These are phyloP conservation scores for Nesidiocoris tenuis DNA, from an alignment of 2,888 invertebrate genomes.

Conservation along the genomic window DNA sequence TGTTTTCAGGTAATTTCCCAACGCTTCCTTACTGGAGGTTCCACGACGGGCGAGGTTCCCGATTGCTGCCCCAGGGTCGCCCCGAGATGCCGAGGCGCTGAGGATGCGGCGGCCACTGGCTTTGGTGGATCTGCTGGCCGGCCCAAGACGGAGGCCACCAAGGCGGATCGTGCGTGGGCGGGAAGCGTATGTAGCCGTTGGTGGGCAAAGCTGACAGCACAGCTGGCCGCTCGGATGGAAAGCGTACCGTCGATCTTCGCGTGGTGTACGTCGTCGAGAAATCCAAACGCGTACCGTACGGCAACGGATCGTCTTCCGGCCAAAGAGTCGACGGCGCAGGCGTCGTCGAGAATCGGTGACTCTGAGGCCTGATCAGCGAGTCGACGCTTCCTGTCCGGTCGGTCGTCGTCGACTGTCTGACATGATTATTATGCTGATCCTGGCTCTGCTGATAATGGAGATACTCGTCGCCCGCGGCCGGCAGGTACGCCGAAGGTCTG, in stretches of 20 bases:
- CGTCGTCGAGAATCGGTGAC: background rate
- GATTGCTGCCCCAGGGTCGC: slow-evolving; percentile 29
- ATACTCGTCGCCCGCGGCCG: background rate
- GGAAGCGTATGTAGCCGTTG: slow-evolving; percentile 39
- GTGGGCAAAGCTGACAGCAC: slow-evolving; percentile 1
- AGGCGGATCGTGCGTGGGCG: slow-evolving; percentile 17
- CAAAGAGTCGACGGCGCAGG: background rate
- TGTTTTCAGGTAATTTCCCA: too few species aligned
- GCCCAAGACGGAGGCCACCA: slow-evolving; percentile 43
- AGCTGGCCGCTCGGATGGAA: slow-evolving; percentile 34
- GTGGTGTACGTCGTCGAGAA: slow-evolving; percentile 10
- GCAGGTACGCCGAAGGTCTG: slow-evolving; percentile 23
- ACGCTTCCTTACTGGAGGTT: slow-evolving; percentile 40
- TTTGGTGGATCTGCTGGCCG: slow-evolving; percentile 2
- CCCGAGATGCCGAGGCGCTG: too few species aligned
- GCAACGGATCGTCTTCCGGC: background rate
- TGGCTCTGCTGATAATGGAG: background rate
- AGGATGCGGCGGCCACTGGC: slow-evolving; percentile 10
- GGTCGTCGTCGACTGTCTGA: background rate
- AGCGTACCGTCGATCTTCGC: slow-evolving; percentile 35
- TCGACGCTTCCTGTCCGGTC: background rate
- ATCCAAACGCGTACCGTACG: background rate
- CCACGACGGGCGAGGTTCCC: slow-evolving; percentile 35
- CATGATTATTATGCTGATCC: background rate
- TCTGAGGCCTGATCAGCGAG: background rate